Percentiles rank a stretch among this genome's conserved stretches.
Evolutionary conservation across 2,888 invertebrate genomes (phyloP).

Genomic region (Drosophila lutescens): DNA sequence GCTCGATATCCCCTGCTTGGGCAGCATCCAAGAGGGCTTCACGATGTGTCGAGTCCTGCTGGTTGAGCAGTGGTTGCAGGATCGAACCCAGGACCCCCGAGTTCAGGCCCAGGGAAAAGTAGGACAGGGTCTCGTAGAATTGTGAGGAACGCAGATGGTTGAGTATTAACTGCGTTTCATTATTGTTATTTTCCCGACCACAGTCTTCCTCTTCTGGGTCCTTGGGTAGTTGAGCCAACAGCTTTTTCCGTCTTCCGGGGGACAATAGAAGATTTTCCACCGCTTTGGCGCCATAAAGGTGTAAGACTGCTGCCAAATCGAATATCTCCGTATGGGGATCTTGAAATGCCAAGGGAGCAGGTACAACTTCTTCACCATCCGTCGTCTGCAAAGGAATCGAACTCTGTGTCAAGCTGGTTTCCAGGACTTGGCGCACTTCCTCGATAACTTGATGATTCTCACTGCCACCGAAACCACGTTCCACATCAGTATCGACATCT

Average conservation of each 20-base stretch:
- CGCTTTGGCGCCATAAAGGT: not conserved
- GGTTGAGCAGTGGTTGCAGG: conserved; percentile 93
- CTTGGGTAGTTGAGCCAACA: conserved; percentile 13
- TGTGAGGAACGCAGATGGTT: conserved; percentile 96
- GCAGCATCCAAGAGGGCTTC: conserved; percentile 93
- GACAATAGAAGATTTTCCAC: conserved; percentile 6
- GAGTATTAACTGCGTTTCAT: conserved; percentile 85
- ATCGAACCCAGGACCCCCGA: conserved; percentile 98
- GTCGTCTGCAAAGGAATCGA: too few species aligned
- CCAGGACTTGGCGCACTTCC: conserved; percentile 2
- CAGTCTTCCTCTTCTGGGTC: conserved; percentile 78
- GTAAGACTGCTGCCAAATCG: conserved; percentile 6
- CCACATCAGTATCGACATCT: conserved; percentile 81
- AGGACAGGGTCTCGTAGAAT: conserved; percentile 95
- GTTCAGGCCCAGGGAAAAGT: conserved; percentile 96
- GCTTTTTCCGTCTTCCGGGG: not conserved
- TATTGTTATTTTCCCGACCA: conserved; percentile 47
- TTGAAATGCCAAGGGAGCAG: not conserved
- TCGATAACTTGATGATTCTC: not conserved
- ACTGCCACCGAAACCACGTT: conserved; percentile 5
- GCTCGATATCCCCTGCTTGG: conserved; percentile 94
- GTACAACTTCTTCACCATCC: too few species aligned
- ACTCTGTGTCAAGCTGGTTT: too few species aligned
- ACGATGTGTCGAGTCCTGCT: conserved; percentile 87
- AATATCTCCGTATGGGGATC: not conserved